A percentile compares a stretch with the other conserved stretches of the same genome.
phyloP scores from a whole-genome alignment of 2,113 vertebrate genomes.

The Mandrillus leucophaeus region DNA sequence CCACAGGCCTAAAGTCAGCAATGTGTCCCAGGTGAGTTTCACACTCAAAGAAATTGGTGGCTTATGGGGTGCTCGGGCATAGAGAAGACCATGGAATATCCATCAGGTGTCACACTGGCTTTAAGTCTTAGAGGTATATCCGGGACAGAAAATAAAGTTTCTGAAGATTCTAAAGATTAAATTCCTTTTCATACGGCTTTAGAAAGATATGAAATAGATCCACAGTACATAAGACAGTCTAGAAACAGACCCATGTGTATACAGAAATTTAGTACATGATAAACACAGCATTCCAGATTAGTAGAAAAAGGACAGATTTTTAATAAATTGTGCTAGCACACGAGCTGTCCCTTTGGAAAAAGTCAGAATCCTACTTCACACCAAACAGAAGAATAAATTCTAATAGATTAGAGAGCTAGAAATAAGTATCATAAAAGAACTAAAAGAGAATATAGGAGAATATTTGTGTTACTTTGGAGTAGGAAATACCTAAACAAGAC shows the following conservation, averaged over 20 bases:
- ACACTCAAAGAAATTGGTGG: background rate
- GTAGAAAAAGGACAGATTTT: background rate
- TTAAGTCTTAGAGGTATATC: slow-evolving; percentile 8
- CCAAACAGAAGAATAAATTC: slow-evolving; percentile 28
- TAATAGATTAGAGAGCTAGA: slow-evolving; percentile 21
- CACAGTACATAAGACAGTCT: background rate
- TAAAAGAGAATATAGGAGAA: background rate
- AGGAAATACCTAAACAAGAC: background rate
- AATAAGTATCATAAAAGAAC: background rate
- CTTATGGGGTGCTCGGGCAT: background rate
- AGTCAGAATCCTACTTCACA: background rate
- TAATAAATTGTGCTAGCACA: background rate
- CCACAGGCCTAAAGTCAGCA: background rate
- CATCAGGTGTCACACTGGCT: background rate
- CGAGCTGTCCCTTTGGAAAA: background rate
- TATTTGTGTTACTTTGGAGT: background rate
- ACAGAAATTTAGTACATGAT: background rate
- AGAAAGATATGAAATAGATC: slow-evolving; percentile 20
- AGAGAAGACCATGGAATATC: background rate
- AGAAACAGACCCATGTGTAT: slow-evolving; percentile 2
- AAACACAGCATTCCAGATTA: slow-evolving; percentile 29
- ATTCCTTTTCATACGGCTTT: slow-evolving; percentile 57
- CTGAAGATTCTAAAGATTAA: slow-evolving; percentile 54
- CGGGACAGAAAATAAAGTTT: slow-evolving; percentile 31
- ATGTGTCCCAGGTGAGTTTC: background rate